Evolutionary conservation across 1,140 invertebrate species (phyloP), one percentile per base, ranked within the genome.

Genomic region (Drosophila tropicalis): DNA sequence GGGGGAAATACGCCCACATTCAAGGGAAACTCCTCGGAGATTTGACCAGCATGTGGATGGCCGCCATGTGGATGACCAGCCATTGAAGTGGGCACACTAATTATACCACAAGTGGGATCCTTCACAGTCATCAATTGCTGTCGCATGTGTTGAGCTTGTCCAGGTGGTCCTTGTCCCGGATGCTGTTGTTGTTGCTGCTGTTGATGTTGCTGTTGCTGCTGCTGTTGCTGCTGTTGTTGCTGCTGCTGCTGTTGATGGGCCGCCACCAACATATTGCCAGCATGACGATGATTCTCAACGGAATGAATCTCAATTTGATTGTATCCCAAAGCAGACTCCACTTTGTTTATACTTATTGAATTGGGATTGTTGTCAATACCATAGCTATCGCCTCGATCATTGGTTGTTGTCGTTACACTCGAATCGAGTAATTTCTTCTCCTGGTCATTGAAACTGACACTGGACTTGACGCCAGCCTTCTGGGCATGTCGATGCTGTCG

Each of bases 351-450:
- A 39, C 66, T 74, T 9, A 76, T 65, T 12, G 92, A 91, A 13
- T 90, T 89, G 32, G 92, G 92, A 67, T 91, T 77, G 92, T 91
- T 94, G 79, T 95, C 94, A 74, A 94, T 93, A 92, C 95, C 93
- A 92, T 95, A 94, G 81, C 93, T 93, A 91, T 92, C 93, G 84
- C 94, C 94, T 5, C 96, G 94, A 70, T 96, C 95, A 3, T 95
- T 96, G 2, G 91, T 92, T 0, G 96, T 96, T 0, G 96, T 96
- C 2, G 96, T 96, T 15, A 96, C 96, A 60, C 95, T 95, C 15
- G 96, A 94, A 81, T 96, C 96, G 32, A 97, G 93, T 5, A 97
- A 92, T 74, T 96, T 96, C 91, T 97, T 97, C 81, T 97, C 96
- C 92, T 97, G 96, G 64, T 97, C 96, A 17, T 95, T 96, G 85